Evolutionary conservation across 2,888 invertebrate genomes (phyloP), one percentile per base, ranked within the genome.

Genomic region (Resseliella maxima): DNA sequence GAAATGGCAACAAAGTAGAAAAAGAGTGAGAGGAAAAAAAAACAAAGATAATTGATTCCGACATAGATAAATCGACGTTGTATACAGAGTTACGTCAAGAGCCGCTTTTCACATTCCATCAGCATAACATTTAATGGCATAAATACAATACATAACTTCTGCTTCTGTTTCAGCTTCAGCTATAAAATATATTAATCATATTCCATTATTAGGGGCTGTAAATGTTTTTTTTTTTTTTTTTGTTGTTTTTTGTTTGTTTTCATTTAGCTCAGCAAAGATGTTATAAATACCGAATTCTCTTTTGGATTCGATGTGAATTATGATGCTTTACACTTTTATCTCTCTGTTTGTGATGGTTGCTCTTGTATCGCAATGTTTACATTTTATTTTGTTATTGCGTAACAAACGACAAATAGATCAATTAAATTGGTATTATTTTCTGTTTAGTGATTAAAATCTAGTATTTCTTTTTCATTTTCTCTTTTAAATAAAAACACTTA

Each of bases 31-130:
- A n/a, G n/a, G 15, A 72, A 8, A 72, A 72, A 15, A 72, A 27
- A 31, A 72, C 31, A 27, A 31, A 72, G 31, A 72, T 72, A 31
- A 31, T 31, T 72, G 72, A 72, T 72, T 72, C 15, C 31, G 72
- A 72, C 72, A 72, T 31, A 72, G 72, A 72, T 72, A 72, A 72
- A 35, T 72, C 72, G 72, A 72, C 31, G 31, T 31, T 72, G 35
- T 31, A 31, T 72, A 18, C 31, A 31, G 15, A 31, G 72, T 35
- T 72, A 72, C 72, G 31, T 27, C 24, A 59, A 59, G 59, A 59
- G 59, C 27, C 59, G 59, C 2, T 59, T 24, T 59, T 59, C 59
- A 59, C 59, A 72, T 72, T 72, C 72, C 59, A 59, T 24, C 12
- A n/a, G n/a, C n/a, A n/a, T n/a, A n/a, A 6, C 59, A 59, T 15